These are phyloP conservation scores for Dolichallabes microphthalmus DNA, from an alignment of 2,113 vertebrate genomes.

Conservation along the genomic window DNA sequence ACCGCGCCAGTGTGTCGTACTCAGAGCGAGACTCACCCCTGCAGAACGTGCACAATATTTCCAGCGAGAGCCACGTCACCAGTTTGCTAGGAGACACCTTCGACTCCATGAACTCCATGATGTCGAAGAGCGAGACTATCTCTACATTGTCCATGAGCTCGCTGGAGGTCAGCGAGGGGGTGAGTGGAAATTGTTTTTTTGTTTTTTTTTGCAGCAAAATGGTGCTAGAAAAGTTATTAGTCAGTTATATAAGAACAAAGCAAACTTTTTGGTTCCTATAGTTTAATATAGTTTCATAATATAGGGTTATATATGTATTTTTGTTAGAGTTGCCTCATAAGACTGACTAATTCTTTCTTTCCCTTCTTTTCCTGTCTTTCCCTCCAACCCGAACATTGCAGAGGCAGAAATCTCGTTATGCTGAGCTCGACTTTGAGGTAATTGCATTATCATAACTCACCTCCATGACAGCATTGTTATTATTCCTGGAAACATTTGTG, in stretches of 20 bases:
- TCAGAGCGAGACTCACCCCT: constrained; percentile 79
- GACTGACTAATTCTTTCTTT: constrained; percentile 21
- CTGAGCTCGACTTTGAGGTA: constrained; percentile 98
- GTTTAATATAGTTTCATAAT: neutral
- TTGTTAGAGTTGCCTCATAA: neutral
- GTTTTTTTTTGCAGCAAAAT: neutral
- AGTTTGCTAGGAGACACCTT: constrained; percentile 87
- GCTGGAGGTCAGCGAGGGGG: constrained; percentile 82
- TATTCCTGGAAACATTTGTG: neutral
- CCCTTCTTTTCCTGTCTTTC: constrained; percentile 27
- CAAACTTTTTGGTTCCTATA: neutral
- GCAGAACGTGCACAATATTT: constrained; percentile 82
- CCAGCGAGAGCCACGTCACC: constrained; percentile 86
- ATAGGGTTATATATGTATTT: neutral
- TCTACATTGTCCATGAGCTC: constrained; percentile 96
- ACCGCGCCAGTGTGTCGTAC: constrained; percentile 80
- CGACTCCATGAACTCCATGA: constrained; percentile 87
- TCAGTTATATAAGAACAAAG: neutral
- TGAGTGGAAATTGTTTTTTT: neutral
- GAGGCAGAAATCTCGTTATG: constrained; percentile 96
- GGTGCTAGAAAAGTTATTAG: neutral
- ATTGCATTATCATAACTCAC: constrained; percentile 52
- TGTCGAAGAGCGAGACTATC: constrained; percentile 91
- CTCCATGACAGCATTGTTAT: neutral
- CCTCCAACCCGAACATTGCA: constrained; percentile 58